These are phyloP conservation scores for Cepaea hortensis DNA, from an alignment of 2,888 invertebrate genomes.

Conservation along the genomic window DNA sequence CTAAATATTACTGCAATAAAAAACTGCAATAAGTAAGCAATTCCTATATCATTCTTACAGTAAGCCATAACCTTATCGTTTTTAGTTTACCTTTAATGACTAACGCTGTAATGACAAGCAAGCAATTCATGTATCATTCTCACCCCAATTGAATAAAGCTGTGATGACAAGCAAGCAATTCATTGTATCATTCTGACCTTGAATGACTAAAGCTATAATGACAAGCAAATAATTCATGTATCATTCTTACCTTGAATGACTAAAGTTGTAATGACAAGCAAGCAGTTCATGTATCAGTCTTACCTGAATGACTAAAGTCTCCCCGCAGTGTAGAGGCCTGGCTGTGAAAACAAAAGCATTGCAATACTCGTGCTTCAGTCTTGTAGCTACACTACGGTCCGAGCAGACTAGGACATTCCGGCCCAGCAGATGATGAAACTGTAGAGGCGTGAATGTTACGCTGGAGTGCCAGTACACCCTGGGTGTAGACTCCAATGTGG, in stretches of 20 bases:
- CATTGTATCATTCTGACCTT: no score
- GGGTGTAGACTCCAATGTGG: not conserved
- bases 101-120: no score
- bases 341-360: constrained; percentile 96
- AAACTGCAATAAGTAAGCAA: no score
- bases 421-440: constrained; percentile 83
- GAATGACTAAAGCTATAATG: no score
- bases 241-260: constrained; percentile 62
- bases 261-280: constrained; percentile 78
- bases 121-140: no score
- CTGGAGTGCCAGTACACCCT: constrained; percentile 60
- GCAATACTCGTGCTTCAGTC: constrained; percentile 88
- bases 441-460: constrained; percentile 72
- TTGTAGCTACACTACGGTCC: constrained; percentile 67
- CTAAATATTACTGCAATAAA: no score
- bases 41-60: no score
- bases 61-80: no score
- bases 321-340: constrained; percentile 89
- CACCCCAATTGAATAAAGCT: no score
- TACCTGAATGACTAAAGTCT: constrained; percentile 81
- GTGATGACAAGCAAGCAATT: no score
- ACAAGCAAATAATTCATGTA: no score
- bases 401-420: constrained; percentile 85
- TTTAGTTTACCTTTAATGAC: constrained; percentile 68
- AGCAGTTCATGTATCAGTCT: not conserved